phyloP scores from a whole-genome alignment of 2,797 vertebrate species.

The Rhyacichthys aspro region DNA sequence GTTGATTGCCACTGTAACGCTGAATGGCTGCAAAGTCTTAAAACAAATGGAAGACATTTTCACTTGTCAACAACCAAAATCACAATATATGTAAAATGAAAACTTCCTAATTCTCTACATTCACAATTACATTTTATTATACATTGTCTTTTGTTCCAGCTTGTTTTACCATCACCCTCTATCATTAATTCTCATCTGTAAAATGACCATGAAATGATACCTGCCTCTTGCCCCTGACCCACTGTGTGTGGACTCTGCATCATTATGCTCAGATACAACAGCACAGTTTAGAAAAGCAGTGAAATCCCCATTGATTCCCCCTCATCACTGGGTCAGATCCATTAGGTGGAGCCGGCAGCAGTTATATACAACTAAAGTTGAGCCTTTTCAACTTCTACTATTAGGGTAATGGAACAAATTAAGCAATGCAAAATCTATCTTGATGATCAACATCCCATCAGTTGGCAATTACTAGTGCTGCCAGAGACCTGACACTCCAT shows the following conservation, averaged over 20 bases:
- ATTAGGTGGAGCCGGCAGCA: not conserved
- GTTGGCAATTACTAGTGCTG: conserved; percentile 17
- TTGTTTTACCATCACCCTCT: no score
- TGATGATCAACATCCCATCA: conserved; percentile 7
- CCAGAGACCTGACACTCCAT: conserved; percentile 3
- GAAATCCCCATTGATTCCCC: not conserved
- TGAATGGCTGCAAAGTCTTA: conserved; percentile 1
- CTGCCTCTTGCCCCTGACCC: not conserved
- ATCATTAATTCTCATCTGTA: no score
- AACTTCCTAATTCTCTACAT: no score
- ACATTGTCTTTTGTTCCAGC: no score
- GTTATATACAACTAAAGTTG: not conserved
- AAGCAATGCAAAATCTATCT: not conserved
- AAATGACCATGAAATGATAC: not conserved
- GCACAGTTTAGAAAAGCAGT: not conserved
- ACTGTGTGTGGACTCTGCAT: not conserved
- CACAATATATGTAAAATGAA: no score
- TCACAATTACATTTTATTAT: no score
- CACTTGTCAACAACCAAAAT: not conserved
- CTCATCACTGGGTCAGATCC: not conserved
- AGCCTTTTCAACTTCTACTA: conserved; percentile 1
- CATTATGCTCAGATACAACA: not conserved
- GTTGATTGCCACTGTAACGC: not conserved
- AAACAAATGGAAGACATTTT: not conserved
- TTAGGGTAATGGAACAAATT: conserved; percentile 13